These are phyloP conservation scores for Drosophila anomelani DNA, from an alignment of 2,888 invertebrate genomes.

Conservation along the genomic window DNA sequence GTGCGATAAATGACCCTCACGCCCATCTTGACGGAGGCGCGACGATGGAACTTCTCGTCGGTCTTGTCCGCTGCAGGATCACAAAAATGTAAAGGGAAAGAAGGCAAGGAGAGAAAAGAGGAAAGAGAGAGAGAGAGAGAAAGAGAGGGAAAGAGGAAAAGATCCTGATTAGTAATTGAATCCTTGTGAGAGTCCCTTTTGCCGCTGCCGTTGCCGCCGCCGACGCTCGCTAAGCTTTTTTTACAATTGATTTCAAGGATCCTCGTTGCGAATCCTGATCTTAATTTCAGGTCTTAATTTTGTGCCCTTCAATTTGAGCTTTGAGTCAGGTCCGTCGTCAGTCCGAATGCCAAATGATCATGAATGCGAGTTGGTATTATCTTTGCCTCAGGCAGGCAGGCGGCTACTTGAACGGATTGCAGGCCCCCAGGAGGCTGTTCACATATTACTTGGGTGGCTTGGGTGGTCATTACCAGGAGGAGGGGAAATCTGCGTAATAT, in stretches of 20 bases:
- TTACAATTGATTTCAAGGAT: slow-evolving; percentile 7
- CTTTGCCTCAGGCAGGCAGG: slow-evolving; percentile 50
- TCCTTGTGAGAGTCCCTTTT: background rate
- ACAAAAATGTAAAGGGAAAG: background rate
- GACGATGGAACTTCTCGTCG: slow-evolving; percentile 92
- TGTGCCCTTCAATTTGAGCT: background rate
- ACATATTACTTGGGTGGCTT: background rate
- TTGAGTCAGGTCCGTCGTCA: slow-evolving; percentile 19
- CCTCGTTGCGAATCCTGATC: slow-evolving; percentile 4
- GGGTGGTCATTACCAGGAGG: no score
- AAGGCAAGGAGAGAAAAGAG: background rate
- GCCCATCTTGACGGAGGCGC: slow-evolving; percentile 93
- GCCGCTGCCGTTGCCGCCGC: slow-evolving; percentile 60
- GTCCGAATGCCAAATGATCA: slow-evolving; percentile 59
- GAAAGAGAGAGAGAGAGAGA: background rate
- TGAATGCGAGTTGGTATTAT: slow-evolving; percentile 42
- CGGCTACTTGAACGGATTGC: slow-evolving; percentile 51
- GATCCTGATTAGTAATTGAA: background rate
- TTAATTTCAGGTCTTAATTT: slow-evolving; percentile 12
- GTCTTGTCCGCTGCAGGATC: slow-evolving; percentile 89
- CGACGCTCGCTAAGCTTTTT: slow-evolving; percentile 47
- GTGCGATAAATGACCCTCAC: slow-evolving; percentile 91
- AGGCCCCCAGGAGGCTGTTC: background rate
- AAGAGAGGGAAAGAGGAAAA: background rate
- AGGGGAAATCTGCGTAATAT: background rate